A percentile compares a stretch with the other conserved stretches of the same genome.
phyloP scores from a whole-genome alignment of 2,888 invertebrate species.

The Epinotia brunnichana region DNA sequence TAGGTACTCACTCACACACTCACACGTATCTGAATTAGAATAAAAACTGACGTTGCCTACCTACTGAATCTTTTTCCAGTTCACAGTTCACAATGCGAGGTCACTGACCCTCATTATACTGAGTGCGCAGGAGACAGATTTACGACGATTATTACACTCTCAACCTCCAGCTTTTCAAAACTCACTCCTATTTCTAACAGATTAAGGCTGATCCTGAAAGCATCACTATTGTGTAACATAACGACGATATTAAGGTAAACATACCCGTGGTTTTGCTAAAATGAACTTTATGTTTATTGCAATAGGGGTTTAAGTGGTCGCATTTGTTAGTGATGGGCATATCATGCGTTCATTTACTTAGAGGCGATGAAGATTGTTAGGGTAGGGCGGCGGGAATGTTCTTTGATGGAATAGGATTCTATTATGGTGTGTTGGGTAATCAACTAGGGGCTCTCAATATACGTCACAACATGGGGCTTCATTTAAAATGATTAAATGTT shows the following conservation, averaged over 20 bases:
- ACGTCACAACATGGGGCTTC: not conserved
- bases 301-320: not conserved
- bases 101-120: conserved; percentile 41
- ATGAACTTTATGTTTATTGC: not conserved
- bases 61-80: conserved; percentile 28
- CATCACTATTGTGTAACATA: conserved; percentile 4
- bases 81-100: conserved; percentile 27
- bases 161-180: not conserved
- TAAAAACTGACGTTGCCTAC: not conserved
- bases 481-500: not conserved
- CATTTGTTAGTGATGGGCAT: not conserved
- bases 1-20: too few relatives aligned
- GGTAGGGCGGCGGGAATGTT: conserved; percentile 13
- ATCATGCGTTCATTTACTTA: conserved; percentile 29
- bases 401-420: conserved; percentile 19
- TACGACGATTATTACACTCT: conserved; percentile 33
- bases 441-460: not conserved
- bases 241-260: conserved; percentile 27
- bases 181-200: not conserved
- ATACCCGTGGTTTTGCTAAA: not conserved
- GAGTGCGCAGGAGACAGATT: conserved; percentile 42
- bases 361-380: conserved; percentile 26
- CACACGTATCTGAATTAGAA: too few relatives aligned
- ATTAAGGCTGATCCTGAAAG: not conserved
- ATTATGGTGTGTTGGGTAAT: conserved; percentile 9